Evolutionary conservation across 2,113 vertebrate genomes (phyloP), one percentile per base, ranked within the genome.

Genomic region (Nematolebias whitei): DNA sequence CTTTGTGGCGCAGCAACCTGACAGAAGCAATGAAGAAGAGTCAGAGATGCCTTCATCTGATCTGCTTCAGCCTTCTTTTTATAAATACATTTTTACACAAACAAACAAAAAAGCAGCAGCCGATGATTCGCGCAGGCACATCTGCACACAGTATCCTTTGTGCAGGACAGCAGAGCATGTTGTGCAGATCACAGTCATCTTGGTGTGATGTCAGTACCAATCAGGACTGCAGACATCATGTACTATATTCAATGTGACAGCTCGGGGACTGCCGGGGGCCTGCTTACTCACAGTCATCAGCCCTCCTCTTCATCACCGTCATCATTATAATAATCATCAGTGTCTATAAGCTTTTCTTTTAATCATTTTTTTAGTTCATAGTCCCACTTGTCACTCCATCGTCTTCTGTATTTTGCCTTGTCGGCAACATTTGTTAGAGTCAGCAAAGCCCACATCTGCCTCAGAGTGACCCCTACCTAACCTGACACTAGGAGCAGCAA

Each of bases 251-350:
- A 82, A 89, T 90, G 87, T 89, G 90, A 91, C 88, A 90, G 87
- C 80, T 79, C 68, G 76, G 81, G 81, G 83, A 85, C 87, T 70
- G 87, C 90, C 85, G 49, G 81, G 72, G 85, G 88, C 81, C 84
- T 88, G 88, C 87, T 90, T 89, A 90, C 88, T 88, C 86, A 88
- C 84, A 89, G 77, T 88, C 88, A 91, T 89, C 89, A 88, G 85
- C 79, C 86, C 87, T 85, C 85, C 71, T 89, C 84, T 88, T 90
- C 89, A 89, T 91, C 89, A 86, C 85, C 76, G 38, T 87, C 85
- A 74, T 86, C 85, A 82, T 85, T 82, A 84, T 74, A 63, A 86
- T 86, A 71, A 88, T 89, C 77, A 88, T 69, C 85, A 82, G 79
- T 82, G 82, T 86, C 86, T 80, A 87, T 87, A 88, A 84, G 71